phyloP scores from a whole-genome alignment of 2,888 invertebrate species.

The Pherbina coryleti region DNA sequence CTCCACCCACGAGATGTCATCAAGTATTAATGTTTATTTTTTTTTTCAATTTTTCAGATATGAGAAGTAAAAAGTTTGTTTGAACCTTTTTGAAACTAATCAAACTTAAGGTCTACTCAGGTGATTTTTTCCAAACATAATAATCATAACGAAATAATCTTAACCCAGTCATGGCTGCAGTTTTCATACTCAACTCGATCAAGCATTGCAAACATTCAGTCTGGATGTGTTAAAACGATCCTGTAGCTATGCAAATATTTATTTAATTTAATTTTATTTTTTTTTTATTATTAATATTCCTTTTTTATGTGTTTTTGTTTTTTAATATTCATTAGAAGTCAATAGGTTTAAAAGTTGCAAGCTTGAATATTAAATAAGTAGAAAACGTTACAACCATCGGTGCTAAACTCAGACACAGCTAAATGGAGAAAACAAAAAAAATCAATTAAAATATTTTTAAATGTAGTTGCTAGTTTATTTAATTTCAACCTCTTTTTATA shows the following conservation, averaged over 20 bases:
- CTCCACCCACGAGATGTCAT: not conserved
- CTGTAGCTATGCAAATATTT: not conserved
- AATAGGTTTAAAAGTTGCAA: conserved; percentile 33
- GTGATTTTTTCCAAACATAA: conserved; percentile 31
- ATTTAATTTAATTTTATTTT: not conserved
- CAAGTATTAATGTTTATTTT: conserved; percentile 18
- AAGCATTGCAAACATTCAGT: not conserved
- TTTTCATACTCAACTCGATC: not conserved
- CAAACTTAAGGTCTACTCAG: conserved; percentile 26
- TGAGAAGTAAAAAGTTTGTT: conserved; percentile 29
- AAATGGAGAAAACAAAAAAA: conserved; percentile 1
- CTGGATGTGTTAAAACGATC: not conserved
- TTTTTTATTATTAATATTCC: not conserved
- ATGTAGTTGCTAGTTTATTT: not conserved
- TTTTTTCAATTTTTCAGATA: conserved; percentile 37
- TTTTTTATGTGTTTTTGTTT: not conserved
- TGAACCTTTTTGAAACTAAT: not conserved
- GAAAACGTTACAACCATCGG: not conserved
- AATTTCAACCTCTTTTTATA: not conserved
- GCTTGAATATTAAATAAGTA: conserved; percentile 16
- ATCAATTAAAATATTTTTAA: not conserved
- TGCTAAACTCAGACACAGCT: conserved; percentile 34
- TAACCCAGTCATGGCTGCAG: not conserved
- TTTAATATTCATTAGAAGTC: not conserved
- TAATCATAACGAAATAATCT: not conserved